Base-by-base conservation (phyloP, 2,888 invertebrate genomes). In the Linnaemya tessellans region DNA sequence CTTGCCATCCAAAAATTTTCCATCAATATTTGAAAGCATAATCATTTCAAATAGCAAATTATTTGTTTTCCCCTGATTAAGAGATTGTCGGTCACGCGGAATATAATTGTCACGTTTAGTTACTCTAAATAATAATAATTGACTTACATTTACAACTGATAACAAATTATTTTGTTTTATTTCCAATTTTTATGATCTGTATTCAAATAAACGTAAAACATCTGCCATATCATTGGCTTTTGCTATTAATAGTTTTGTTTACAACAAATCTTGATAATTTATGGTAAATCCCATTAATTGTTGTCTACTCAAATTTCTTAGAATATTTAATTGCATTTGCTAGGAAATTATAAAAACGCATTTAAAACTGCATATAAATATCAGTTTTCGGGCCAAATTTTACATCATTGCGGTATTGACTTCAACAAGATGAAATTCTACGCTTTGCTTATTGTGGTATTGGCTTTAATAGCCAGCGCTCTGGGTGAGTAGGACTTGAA, bases 391-490 rank as follows among this genome's bases (percentile, higher is more conserved):
- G 41, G 46, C 30, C 49, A 8, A 1, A 43, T 49, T 43, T 11
- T 25, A 22, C 73, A 73, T 83, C 79, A 83, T 83, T 73, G 67
- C 51, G 20, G 9, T 49, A 64, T 46, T 41, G 38, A 38, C 38
- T 64, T 11, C 0, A 0, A 43, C 22, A 81, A 65, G 43, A 85
- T 85, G 84, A 81, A 85, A 73, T 78, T 81, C 71, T 85, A 68
- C 73, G 78, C 68, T 62, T 9, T 85, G 38, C 25, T 85, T 20
- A n/a, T 67, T 38, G 41, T 81, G 8, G 58, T 81, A 15, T 65
- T 85, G 46, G 81, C 73, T 46, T 62, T 82, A 30, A 35, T 85
- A 46, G 84, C 84, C 13, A 60, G 81, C n/a, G 81, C 81, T 7
- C 9, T 81, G 62, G 81, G 81, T 85, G 46, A 81, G 81, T 41